Conservation (phyloP, 2,888 invertebrate species). For the Schizotus pectinicornis region DNA sequence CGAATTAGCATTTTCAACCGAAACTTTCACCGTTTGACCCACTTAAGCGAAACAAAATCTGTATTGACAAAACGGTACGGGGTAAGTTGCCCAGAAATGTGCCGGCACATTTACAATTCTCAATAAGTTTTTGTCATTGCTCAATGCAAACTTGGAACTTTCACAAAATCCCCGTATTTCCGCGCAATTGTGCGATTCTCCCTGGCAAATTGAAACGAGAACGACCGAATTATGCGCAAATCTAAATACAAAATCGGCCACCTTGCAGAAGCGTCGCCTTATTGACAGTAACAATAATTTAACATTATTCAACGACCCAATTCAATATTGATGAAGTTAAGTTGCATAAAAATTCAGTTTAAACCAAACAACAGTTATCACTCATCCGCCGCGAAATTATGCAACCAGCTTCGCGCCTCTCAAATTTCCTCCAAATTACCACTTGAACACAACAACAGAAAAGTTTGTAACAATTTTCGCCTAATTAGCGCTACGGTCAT, state of each 20-base stretch:
- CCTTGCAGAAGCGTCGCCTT: conserved; percentile 1
- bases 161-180: conserved; percentile 8
- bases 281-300: conserved; percentile 8
- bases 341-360: not conserved
- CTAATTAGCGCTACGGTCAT: not conserved
- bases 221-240: conserved; percentile 14
- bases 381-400: too few species aligned
- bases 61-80: conserved; percentile 8
- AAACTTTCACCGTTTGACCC: conserved; percentile 20
- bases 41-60: conserved; percentile 7
- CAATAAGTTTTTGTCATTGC: too few species aligned
- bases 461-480: not conserved
- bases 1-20: conserved; percentile 16
- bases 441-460: too few species aligned
- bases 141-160: too few species aligned
- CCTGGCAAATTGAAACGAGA: not conserved
- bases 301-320: conserved; percentile 5
- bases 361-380: too few species aligned
- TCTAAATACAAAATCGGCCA: conserved; percentile 9
- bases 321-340: conserved; percentile 1
- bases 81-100: conserved; percentile 16
- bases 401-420: too few species aligned
- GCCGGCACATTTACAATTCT: conserved; percentile 7
- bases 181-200: conserved; percentile 10
- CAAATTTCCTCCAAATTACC: too few species aligned